Evolutionary conservation across 2,797 vertebrate genomes (phyloP), one percentile per base, ranked within the genome.

Genomic region (Gouania willdenowi): DNA sequence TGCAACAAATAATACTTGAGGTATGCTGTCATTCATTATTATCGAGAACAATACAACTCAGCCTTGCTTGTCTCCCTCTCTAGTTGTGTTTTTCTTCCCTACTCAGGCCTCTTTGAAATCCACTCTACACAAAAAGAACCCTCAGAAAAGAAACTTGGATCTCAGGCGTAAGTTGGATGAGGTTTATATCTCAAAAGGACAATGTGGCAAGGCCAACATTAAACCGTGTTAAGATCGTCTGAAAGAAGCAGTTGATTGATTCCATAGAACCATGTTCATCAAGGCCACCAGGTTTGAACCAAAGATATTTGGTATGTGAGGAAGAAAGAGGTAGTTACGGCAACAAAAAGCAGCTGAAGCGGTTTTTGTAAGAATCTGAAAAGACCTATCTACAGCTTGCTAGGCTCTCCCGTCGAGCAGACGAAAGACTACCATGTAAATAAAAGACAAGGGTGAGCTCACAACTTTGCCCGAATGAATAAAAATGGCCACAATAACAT

Each of bases 201-300:
- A 86, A 82, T 78, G 73, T 76, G 58, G 74, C 83, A 84, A 87
- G 87, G 85, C 82, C 80, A 75, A 82, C 73, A 77, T 81, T 82
- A 85, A 87, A 85, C 77, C 77, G 71, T 65, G 78, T 79, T 81
- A 83, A 86, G 82, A 87, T 85, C 80, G 82, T 73, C 76, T 67
- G 63, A 80, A 71, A 79, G 79, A 84, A 79, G 69, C 68, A 84
- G 77, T 60, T 79, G 64, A 87, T 85, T 88, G 83, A 87, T 84
- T 87, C 81, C 75, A 83, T 81, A 81, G 77, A 84, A 87, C 75
- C 75, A 74, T 81, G 71, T 82, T 77, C 77, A 87, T 87, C 86
- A 88, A 90, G 85, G 87, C 81, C 82, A 82, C 77, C 80, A 79
- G 76, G 79, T 87, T 76, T 78, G 75, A 85, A 84, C 80, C 80